Evolutionary conservation across 2,797 vertebrate genomes (phyloP), one percentile per base, ranked within the genome.

Genomic region (Eurystomus glaucurus): DNA sequence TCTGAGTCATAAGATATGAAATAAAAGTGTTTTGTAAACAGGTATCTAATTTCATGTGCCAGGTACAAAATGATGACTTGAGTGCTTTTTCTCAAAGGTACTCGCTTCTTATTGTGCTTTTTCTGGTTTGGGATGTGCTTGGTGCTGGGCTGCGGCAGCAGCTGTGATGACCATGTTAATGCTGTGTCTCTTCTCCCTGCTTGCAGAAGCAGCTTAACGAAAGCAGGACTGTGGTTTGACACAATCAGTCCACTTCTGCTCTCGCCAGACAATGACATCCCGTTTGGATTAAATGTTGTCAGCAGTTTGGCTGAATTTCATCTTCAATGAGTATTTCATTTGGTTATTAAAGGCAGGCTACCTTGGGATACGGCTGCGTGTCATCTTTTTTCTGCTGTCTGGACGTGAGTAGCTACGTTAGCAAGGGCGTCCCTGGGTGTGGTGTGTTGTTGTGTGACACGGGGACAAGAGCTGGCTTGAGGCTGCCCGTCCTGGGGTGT

Each of bases 1-100:
- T 93, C 70, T 50, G 86, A 92, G 90, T 96, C 83, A 82, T 81
- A 74, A 84, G 45, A 33, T 31, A 58, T 35, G 55, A 70, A 89
- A 60, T 69, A 81, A 78, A 80, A 86, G 79, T 2, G 25, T 90
- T 92, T 86, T 82, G 39, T 58, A 58, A 43, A 87, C 62, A 46
- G 70, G 35, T 70, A 76, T 65, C 66, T 74, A 55, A 0, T 91
- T 80, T 52, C 31, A 55, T 92, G 43, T 72, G 21, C 90, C 0
- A 9, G 68, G n/a, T 78, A 21, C 18, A n/a, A 84, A 82, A 62
- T 41, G 80, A 88, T 82, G 70, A 81, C 65, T 50, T 35, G 57
- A 43, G 54, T 61, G 46, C 23, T 95, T 82, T 91, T 76, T 21
- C 64, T 88, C 45, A n/a, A 35, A 62, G 41, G 46, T 28, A 14